Evolutionary conservation across 2,797 vertebrate genomes (phyloP).

Genomic region (Crypturellus tataupa): DNA sequence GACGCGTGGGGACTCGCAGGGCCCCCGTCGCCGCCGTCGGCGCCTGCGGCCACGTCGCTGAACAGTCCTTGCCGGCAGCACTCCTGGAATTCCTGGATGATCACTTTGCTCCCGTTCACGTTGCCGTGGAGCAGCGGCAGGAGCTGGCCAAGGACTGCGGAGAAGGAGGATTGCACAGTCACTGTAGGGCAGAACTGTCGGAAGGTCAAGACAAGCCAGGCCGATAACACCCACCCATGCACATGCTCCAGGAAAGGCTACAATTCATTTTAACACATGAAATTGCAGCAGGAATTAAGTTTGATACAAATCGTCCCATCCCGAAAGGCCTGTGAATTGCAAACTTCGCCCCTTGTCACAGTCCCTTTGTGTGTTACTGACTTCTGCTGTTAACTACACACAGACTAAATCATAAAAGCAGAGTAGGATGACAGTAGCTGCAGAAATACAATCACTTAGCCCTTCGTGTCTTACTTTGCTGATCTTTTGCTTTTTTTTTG

Average conservation of each 20-base stretch:
- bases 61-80: slow-evolving; percentile 86
- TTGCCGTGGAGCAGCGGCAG: slow-evolving; percentile 95
- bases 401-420: neutral
- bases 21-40: neutral
- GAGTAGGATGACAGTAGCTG: accelerated
- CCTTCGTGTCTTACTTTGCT: slow-evolving; percentile 85
- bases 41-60: accelerated
- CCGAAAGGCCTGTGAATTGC: accelerated
- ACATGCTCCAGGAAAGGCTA: accelerated
- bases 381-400: neutral
- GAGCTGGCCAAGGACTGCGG: slow-evolving; percentile 88
- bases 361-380: accelerated
- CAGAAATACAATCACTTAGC: accelerated
- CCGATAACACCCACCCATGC: accelerated
- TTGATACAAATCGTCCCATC: accelerated
- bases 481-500: slow-evolving; percentile 81
- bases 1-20: slow-evolving; percentile 54
- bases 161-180: neutral
- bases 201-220: accelerated
- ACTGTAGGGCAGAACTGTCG: neutral
- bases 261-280: neutral
- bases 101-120: slow-evolving; percentile 90
- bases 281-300: neutral
- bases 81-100: slow-evolving; percentile 95
- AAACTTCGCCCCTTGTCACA: neutral